Percentiles rank a stretch among this genome's conserved stretches.
These are phyloP conservation scores for Lampropteryx suffumata DNA, from an alignment of 2,888 invertebrate genomes.

Conservation along the genomic window DNA sequence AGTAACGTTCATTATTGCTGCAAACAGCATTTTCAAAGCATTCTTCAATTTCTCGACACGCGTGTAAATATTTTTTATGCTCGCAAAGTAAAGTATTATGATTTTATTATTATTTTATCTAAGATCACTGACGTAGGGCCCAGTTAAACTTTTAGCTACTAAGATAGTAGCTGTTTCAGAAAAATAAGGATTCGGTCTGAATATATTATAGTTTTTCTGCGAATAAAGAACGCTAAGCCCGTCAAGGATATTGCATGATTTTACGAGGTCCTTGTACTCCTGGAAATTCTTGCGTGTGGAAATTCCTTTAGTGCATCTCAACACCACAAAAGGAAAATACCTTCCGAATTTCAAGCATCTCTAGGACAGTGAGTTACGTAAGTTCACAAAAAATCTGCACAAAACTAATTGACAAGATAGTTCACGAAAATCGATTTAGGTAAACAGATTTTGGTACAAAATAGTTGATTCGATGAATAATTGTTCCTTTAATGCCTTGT, in stretches of 20 bases:
- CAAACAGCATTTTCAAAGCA: conserved; percentile 35
- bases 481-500: conserved; percentile 47
- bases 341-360: not conserved
- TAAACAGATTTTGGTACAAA: conserved; percentile 44
- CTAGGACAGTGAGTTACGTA: not conserved
- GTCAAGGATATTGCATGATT: not conserved
- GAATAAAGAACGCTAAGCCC: not conserved
- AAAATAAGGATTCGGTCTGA: too few species aligned
- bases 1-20: conserved; percentile 37
- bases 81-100: not conserved
- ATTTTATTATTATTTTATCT: too few species aligned
- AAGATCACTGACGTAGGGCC: too few species aligned
- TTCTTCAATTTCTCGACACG: conserved; percentile 48
- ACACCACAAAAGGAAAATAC: not conserved
- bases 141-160: too few species aligned
- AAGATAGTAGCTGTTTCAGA: too few species aligned
- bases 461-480: conserved; percentile 53
- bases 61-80: conserved; percentile 35
- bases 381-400: not conserved
- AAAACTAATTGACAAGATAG: conserved; percentile 9
- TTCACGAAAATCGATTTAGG: conserved; percentile 38
- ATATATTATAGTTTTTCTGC: too few species aligned
- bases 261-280: not conserved
- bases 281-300: not conserved
- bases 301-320: not conserved